Base-by-base conservation (phyloP, 2,113 vertebrate species). In the Myrmecobius fasciatus region DNA sequence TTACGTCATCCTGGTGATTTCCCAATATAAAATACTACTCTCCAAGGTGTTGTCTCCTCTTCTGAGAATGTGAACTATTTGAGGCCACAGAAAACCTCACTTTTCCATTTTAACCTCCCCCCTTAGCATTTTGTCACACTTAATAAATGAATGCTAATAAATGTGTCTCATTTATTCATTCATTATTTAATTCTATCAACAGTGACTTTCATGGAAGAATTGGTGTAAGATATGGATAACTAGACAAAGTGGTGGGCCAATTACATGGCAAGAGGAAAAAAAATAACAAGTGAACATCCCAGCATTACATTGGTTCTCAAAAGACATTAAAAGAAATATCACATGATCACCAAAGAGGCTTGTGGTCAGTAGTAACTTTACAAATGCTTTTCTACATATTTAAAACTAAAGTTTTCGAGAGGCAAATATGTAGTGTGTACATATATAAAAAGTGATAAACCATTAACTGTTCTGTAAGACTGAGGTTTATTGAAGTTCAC, bases 281-380 rank as follows among this genome's bases (percentile, higher is more conserved):
- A 36, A 6, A n/a, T 75, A 75, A n/a, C 0, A 67, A 0, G 28
- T 67, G 28, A 67, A 67, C 11, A 67, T 11, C 31, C 10, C 28
- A 36, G 28, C 36, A 12, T 36, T 67, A 31, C 12, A 67, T 67
- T 67, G 24, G 31, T 36, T 36, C 28, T 56, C 56, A 75, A 11
- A 75, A 75, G 12, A 75, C 14, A n/a, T 75, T 36, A n/a, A 5
- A 67, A 67, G 31, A 36, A 36, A 54, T 94, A 1, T 53, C 93
- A 53, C 95, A 96, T 92, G 95, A 96, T 91, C 54, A 95, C 96
- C n/a, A 51, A n/a, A 91, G 96, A 93, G 31, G 31, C 7, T 89
- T 95, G 51, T 25, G 89, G 94, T 92, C 89, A 88, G 5, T 0
- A 22, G 53, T 90, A 90, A 89, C 22, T 48, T 90, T 89, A 51